Base-by-base conservation (phyloP, 2,113 vertebrate genomes). In the Vidua chalybeata region DNA sequence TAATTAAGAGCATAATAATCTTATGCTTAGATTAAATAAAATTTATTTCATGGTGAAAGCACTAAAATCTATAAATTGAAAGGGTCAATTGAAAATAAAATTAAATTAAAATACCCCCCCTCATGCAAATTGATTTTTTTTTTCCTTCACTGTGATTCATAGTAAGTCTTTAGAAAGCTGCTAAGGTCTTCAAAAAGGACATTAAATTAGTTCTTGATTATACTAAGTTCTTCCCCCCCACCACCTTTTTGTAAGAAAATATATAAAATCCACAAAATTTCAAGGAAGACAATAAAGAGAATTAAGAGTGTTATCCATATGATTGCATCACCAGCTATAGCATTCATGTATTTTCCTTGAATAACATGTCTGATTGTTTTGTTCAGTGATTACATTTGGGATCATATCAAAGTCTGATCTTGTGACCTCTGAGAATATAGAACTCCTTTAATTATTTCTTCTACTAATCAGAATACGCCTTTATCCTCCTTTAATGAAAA, bases 1-100 rank as follows among this genome's bases (percentile, higher is more conserved):
- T 95, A 95, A 95, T 97, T 94, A 97, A 94, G 85, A 68, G 49
- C n/a, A n/a, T n/a, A n/a, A n/a, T n/a, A n/a, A n/a, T n/a, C 22
- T 96, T 15, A 71, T 75, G 35, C 16, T 37, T 85, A 77, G 56
- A 94, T 85, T 87, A 92, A 93, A 89, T 48, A 16, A 68, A 86
- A 94, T 83, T 87, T 89, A 63, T 90, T 93, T 95, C 71, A 75
- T 45, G 15, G n/a, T 79, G 66, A 94, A 94, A 85, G 58, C 31
- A 75, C 24, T 85, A 64, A 81, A 95, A 71, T 93, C 27, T 77
- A 81, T 37, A 87, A 87, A 59, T 43, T 63, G 24, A 81, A 87
- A 87, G 33, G 72, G 58, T 89, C 75, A 87, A 39, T 17, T 15
- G 43, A 80, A 95, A 59, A 79, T 15, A 86, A 85, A 92, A 84